Conservation (phyloP, 2,113 vertebrate species). For the Cinclus mexicanus region DNA sequence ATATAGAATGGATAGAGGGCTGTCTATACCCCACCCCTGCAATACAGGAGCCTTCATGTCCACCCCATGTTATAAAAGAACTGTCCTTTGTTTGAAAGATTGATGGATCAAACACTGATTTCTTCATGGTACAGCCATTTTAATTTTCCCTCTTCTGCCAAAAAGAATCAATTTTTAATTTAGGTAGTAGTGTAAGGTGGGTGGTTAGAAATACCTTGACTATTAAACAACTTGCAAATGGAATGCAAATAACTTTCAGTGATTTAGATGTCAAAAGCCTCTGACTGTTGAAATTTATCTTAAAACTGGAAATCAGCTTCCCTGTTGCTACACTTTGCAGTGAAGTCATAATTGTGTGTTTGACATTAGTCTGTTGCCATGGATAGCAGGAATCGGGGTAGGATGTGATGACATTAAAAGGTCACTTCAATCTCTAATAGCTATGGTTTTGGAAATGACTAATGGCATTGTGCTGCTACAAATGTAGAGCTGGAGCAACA, state of each 20-base stretch:
- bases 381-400: conserved; percentile 11
- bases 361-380: conserved; percentile 42
- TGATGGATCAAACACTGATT: background rate
- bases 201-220: background rate
- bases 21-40: background rate
- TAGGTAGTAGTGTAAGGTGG: rapidly evolving
- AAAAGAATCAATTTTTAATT: background rate
- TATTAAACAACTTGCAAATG: background rate
- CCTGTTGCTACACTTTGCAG: background rate
- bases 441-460: conserved; percentile 7
- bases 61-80: background rate
- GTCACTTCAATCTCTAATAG: conserved; percentile 52
- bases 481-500: background rate
- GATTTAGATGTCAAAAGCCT: background rate
- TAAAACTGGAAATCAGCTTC: background rate
- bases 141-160: background rate
- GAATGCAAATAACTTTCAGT: background rate
- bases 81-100: background rate
- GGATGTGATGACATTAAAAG: conserved; percentile 37
- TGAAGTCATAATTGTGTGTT: background rate
- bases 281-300: background rate
- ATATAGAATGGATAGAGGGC: background rate
- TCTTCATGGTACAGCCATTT: background rate
- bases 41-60: background rate
- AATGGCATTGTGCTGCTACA: conserved; percentile 31